phyloP scores from a whole-genome alignment of 1,140 invertebrate genomes.

The Wiebesia pumilae region DNA sequence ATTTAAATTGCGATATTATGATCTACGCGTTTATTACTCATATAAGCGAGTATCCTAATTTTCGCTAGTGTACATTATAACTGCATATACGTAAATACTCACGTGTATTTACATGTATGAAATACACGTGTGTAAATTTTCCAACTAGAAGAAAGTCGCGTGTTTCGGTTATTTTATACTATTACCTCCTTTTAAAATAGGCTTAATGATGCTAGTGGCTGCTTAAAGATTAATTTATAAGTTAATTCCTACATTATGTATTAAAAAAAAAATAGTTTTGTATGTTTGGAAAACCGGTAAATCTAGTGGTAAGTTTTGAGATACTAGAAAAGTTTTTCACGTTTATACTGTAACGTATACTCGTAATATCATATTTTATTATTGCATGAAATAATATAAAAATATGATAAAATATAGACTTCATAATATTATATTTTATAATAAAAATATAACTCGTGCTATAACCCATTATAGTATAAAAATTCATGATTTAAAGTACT shows the following conservation, averaged over 20 bases:
- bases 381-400: too few relatives aligned
- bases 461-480: too few relatives aligned
- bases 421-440: too few relatives aligned
- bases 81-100: too few relatives aligned
- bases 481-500: too few relatives aligned
- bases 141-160: not conserved
- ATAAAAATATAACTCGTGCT: too few relatives aligned
- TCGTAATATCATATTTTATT: too few relatives aligned
- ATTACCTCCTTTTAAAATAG: not conserved
- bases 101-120: not conserved
- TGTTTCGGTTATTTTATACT: not conserved
- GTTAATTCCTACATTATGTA: not conserved
- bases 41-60: not conserved
- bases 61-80: not conserved
- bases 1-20: not conserved
- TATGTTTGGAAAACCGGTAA: not conserved
- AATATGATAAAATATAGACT: too few relatives aligned
- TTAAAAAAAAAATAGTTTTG: not conserved
- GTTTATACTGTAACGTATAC: too few relatives aligned
- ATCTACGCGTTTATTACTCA: not conserved
- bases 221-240: not conserved
- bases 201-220: not conserved
- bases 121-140: not conserved
- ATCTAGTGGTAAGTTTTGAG: too few relatives aligned
- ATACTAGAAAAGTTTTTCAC: too few relatives aligned